Percentiles rank a stretch among this genome's conserved stretches.
These are phyloP conservation scores for Procambarus clarkii DNA, from an alignment of 1,140 invertebrate species.

Conservation along the genomic window DNA sequence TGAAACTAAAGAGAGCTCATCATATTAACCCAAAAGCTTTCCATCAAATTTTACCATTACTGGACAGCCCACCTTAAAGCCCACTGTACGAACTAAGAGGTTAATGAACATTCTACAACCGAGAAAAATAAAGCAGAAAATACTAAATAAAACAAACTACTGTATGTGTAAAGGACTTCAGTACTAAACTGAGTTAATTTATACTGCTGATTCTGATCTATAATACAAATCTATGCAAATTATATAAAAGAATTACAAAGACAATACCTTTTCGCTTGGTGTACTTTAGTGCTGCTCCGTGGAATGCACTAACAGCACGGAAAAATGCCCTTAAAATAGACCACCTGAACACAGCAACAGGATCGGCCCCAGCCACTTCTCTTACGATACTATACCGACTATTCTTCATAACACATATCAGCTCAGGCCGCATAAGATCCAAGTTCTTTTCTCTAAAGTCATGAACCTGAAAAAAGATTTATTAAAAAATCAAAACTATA, in stretches of 20 bases:
- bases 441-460: slow-evolving; percentile 98
- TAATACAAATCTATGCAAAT: not conserved
- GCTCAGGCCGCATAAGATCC: slow-evolving; percentile 94
- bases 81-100: no score
- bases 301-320: slow-evolving; percentile 93
- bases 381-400: slow-evolving; percentile 93
- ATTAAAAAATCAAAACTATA: no score
- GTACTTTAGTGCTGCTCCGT: slow-evolving; percentile 80
- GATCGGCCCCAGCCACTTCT: slow-evolving; percentile 94
- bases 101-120: no score
- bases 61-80: no score
- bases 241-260: not conserved
- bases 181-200: no score
- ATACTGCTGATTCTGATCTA: no score
- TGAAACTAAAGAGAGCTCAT: no score
- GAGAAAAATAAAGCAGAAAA: no score
- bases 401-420: slow-evolving; percentile 94
- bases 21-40: no score
- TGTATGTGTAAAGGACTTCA: no score
- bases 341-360: slow-evolving; percentile 96
- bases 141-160: no score
- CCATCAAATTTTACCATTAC: no score
- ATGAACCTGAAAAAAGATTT: slow-evolving; percentile 79
- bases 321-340: slow-evolving; percentile 93
- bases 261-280: slow-evolving; percentile 46